Evolutionary conservation across 2,797 vertebrate genomes (phyloP).

Genomic region (Triplophysa yarkandensis): DNA sequence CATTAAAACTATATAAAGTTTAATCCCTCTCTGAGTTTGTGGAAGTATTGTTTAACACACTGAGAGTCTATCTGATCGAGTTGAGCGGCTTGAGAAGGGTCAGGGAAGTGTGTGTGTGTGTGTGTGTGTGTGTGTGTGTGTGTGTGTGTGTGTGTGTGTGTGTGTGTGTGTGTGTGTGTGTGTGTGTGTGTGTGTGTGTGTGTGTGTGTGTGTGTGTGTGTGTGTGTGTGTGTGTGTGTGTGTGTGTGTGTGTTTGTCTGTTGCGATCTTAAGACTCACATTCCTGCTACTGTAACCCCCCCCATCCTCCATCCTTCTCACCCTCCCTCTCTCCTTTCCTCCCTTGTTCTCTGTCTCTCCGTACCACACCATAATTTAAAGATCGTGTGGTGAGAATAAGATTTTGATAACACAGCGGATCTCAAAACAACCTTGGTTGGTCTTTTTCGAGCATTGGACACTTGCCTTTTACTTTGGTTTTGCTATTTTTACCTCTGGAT

Average conservation of each 20-base stretch:
- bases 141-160: slow-evolving; percentile 41
- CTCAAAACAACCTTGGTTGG: slow-evolving; percentile 36
- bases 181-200: slow-evolving; percentile 38
- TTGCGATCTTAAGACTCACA: slow-evolving; percentile 37
- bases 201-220: slow-evolving; percentile 34
- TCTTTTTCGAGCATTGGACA: not conserved
- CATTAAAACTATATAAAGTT: not conserved
- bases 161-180: slow-evolving; percentile 39
- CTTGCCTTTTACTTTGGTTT: slow-evolving; percentile 21
- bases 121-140: slow-evolving; percentile 37
- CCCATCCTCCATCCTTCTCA: slow-evolving; percentile 36
- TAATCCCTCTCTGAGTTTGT: not conserved
- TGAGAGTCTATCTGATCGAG: slow-evolving; percentile 28
- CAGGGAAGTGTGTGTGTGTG: slow-evolving; percentile 38
- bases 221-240: slow-evolving; percentile 40
- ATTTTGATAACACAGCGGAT: slow-evolving; percentile 45
- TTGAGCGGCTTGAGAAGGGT: slow-evolving; percentile 9
- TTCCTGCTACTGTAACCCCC: slow-evolving; percentile 60
- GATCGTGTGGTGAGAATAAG: slow-evolving; percentile 34
- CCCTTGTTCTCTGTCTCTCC: slow-evolving; percentile 28
- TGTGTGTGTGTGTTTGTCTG: slow-evolving; percentile 40
- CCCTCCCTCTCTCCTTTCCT: slow-evolving; percentile 39
- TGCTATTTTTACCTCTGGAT: not conserved
- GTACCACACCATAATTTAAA: slow-evolving; percentile 46
- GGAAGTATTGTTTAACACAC: slow-evolving; percentile 34